Percentiles rank a stretch among this genome's conserved stretches.
Evolutionary conservation across 2,797 vertebrate genomes (phyloP).

Genomic region (Cryptoprocta ferox): DNA sequence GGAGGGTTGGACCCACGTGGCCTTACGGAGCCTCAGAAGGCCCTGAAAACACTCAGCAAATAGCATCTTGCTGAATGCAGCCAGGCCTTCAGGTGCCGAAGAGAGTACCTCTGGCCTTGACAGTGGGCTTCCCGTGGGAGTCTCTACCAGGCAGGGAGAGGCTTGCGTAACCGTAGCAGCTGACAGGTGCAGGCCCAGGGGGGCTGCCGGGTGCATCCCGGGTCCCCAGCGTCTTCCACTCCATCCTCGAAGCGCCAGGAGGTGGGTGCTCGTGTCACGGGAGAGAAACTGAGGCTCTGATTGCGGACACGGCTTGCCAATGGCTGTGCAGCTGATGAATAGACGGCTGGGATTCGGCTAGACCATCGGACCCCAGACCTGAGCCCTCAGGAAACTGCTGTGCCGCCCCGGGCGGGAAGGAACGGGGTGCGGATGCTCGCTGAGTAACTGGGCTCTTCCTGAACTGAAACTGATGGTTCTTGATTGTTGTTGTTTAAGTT

Average conservation of each 20-base stretch:
- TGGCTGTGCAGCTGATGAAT: accelerated
- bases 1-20: neutral
- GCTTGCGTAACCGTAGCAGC: neutral
- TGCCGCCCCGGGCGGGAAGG: neutral
- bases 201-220: accelerated
- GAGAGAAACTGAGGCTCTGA: neutral
- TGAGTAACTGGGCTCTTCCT: neutral
- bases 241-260: accelerated
- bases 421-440: accelerated
- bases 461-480: accelerated
- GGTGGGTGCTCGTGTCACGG: accelerated
- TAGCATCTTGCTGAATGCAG: neutral
- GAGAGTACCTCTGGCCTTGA: neutral
- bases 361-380: accelerated
- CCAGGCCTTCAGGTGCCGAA: neutral
- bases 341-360: accelerated
- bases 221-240: accelerated
- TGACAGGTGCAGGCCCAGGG: accelerated
- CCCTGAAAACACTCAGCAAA: neutral
- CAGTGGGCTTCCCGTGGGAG: accelerated
- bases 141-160: neutral
- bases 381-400: neutral
- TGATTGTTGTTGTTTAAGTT: neutral
- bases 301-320: accelerated
- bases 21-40: neutral